A percentile compares a stretch with the other conserved stretches of the same genome.
Conservation (phyloP, 1,140 invertebrate species). For the Chironomus striatipennis region DNA sequence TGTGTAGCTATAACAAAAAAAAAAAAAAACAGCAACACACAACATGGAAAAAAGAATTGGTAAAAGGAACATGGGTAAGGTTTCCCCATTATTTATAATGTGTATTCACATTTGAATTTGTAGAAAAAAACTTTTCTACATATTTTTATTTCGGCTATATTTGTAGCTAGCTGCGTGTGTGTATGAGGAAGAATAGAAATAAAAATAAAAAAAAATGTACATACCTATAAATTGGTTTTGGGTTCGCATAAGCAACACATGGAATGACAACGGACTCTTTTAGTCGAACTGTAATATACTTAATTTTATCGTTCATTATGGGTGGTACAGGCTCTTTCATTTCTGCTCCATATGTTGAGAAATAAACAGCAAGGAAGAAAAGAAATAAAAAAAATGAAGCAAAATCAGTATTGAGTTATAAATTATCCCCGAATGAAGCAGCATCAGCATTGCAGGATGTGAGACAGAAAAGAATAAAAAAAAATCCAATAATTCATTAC, state of each 20-base stretch:
- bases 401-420: neutral
- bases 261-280: conserved; percentile 52
- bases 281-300: conserved; percentile 42
- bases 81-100: too few species aligned
- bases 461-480: neutral
- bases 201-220: conserved; percentile 24
- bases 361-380: neutral
- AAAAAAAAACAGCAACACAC: too few species aligned
- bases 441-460: neutral
- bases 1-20: too few species aligned
- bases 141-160: too few species aligned
- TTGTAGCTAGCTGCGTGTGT: too few species aligned
- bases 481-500: neutral
- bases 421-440: conserved; percentile 9
- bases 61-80: too few species aligned
- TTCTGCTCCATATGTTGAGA: conserved; percentile 38
- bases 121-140: neutral
- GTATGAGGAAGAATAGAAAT: too few species aligned
- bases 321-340: conserved; percentile 44
- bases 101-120: too few species aligned
- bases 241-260: conserved; percentile 56
- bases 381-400: too few species aligned
- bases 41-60: too few species aligned
- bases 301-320: conserved; percentile 45
- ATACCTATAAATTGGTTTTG: conserved; percentile 50